phyloP scores from a whole-genome alignment of 1,140 invertebrate species.

The Paralvinella palmiformis region DNA sequence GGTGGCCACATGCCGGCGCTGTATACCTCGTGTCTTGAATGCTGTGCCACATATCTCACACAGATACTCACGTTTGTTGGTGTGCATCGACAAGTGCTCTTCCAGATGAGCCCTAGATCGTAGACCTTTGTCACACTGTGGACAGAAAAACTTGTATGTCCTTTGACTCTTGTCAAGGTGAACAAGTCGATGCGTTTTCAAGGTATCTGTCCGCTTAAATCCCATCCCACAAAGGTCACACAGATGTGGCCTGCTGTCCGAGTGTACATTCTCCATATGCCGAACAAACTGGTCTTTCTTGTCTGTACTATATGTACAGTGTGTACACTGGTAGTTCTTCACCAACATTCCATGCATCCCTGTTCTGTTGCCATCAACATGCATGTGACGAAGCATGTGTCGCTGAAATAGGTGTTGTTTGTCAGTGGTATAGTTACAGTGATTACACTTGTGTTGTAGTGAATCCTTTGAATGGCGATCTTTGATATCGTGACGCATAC shows the following conservation, averaged over 20 bases:
- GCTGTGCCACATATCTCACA: slow-evolving; percentile 53
- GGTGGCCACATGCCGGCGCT: slow-evolving; percentile 49
- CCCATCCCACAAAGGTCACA: slow-evolving; percentile 50
- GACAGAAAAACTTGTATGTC: slow-evolving; percentile 35
- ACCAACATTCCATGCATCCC: slow-evolving; percentile 14
- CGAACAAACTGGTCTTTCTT: slow-evolving; percentile 45
- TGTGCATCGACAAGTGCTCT: slow-evolving; percentile 45
- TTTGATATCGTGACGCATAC: not conserved
- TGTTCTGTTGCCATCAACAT: slow-evolving; percentile 9
- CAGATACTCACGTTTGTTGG: slow-evolving; percentile 46
- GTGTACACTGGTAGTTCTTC: slow-evolving; percentile 29
- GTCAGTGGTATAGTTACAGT: slow-evolving; percentile 34
- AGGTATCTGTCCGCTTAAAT: slow-evolving; percentile 49
- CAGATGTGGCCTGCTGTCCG: slow-evolving; percentile 42
- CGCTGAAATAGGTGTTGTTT: slow-evolving; percentile 27
- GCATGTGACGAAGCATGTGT: slow-evolving; percentile 29
- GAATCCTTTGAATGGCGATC: not conserved
- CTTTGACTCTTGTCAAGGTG: slow-evolving; percentile 31
- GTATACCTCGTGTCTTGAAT: slow-evolving; percentile 52
- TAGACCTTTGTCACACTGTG: slow-evolving; percentile 46
- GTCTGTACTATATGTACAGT: slow-evolving; percentile 41
- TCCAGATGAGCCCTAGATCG: slow-evolving; percentile 44
- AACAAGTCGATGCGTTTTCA: slow-evolving; percentile 43
- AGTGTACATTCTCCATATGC: slow-evolving; percentile 48
- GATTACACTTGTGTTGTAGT: slow-evolving; percentile 20